Evolutionary conservation across 2,113 vertebrate genomes (phyloP).

Genomic region (Carassius auratus): DNA sequence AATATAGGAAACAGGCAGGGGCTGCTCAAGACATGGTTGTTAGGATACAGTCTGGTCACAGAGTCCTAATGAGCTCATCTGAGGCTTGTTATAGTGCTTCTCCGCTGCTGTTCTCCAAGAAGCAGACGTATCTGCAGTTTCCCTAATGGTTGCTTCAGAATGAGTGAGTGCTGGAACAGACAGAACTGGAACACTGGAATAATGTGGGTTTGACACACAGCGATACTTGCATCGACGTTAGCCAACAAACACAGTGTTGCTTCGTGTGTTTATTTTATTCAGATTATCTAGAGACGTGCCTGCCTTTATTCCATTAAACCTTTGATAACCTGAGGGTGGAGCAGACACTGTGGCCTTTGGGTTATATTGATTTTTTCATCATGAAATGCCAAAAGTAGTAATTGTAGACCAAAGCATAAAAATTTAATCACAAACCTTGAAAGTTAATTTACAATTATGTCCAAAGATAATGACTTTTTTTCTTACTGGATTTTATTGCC

Average conservation of each 20-base stretch:
- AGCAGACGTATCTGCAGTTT: slow-evolving; percentile 29
- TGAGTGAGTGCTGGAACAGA: slow-evolving; percentile 35
- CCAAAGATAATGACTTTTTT: background rate
- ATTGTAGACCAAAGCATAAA: background rate
- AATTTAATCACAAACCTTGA: background rate
- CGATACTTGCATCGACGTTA: background rate
- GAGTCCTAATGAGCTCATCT: slow-evolving; percentile 61
- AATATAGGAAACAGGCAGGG: slow-evolving; percentile 25
- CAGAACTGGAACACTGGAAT: slow-evolving; percentile 29
- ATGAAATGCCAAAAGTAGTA: slow-evolving; percentile 4
- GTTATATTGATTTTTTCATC: background rate
- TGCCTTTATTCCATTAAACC: background rate
- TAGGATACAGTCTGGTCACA: slow-evolving; percentile 39
- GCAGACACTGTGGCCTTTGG: slow-evolving; percentile 3
- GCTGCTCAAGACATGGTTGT: slow-evolving; percentile 45
- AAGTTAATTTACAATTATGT: background rate
- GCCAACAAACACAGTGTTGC: background rate
- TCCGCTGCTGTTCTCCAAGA: slow-evolving; percentile 35
- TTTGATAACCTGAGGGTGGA: background rate
- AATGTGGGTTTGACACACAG: slow-evolving; percentile 27
- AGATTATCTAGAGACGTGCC: background rate
- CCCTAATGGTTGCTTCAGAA: slow-evolving; percentile 42
- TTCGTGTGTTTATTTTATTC: slow-evolving; percentile 12
- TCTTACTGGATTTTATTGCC: background rate
- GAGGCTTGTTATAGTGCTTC: slow-evolving; percentile 59